Evolutionary conservation across 2,888 invertebrate genomes (phyloP).

Genomic region (Watsonalla binaria): DNA sequence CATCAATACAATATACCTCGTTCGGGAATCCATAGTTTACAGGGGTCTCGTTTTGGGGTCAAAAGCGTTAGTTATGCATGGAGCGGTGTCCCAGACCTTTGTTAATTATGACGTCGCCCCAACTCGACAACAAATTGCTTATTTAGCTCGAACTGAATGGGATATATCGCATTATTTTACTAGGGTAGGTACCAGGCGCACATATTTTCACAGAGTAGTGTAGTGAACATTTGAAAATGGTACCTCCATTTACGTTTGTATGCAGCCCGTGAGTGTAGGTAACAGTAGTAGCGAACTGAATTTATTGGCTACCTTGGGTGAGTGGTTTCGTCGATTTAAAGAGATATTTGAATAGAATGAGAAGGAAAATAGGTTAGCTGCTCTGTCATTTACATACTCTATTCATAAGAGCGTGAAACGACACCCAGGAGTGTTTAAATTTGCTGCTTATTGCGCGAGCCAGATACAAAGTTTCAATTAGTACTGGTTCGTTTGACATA

Average conservation of each 20-base stretch:
- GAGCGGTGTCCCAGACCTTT: conserved; percentile 48
- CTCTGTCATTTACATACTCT: not conserved
- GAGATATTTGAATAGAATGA: conserved; percentile 1
- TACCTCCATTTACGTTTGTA: conserved; percentile 1
- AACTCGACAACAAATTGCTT: conserved; percentile 52
- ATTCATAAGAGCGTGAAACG: not conserved
- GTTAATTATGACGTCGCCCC: conserved; percentile 66
- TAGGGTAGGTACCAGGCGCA: conserved; percentile 1
- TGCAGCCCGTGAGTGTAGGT: not conserved
- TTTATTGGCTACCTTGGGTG: conserved; percentile 2
- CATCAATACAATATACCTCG: conserved; percentile 13
- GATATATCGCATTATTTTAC: conserved; percentile 31
- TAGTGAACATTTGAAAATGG: conserved; percentile 5
- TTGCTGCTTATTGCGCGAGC: not conserved
- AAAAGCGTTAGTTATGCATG: conserved; percentile 62
- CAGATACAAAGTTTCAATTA: not conserved
- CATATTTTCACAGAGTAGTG: conserved; percentile 3
- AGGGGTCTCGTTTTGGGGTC: conserved; percentile 39
- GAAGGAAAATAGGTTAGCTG: not conserved
- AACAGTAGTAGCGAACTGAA: not conserved
- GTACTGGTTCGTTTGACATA: too few relatives aligned
- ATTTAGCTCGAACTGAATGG: conserved; percentile 40
- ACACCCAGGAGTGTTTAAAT: not conserved
- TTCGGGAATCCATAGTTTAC: conserved; percentile 44
- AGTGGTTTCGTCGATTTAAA: conserved; percentile 2